Evolutionary conservation across 2,888 invertebrate species (phyloP).

Genomic region (Sacculina carcini): DNA sequence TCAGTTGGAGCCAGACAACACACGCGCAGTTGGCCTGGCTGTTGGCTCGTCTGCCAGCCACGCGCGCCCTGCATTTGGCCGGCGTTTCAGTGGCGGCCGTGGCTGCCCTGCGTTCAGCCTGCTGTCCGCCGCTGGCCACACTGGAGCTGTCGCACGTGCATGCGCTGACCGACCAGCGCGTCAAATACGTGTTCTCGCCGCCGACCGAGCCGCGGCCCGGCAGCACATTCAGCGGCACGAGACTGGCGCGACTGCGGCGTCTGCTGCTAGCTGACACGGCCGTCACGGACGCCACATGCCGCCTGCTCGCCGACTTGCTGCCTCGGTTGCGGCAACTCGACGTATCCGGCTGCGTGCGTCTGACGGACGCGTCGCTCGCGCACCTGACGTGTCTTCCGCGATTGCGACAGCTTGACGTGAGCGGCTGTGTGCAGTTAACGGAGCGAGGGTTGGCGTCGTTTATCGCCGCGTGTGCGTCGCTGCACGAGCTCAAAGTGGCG

Average conservation of each 20-base stretch:
- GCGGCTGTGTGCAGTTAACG: too few relatives aligned
- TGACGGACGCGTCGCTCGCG: constrained; percentile 10
- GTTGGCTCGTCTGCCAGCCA: constrained; percentile 53
- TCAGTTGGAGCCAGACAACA: constrained; percentile 69
- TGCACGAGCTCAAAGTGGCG: too few relatives aligned
- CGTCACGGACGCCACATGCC: constrained; percentile 10
- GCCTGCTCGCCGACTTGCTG: constrained; percentile 9
- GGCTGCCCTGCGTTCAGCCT: constrained; percentile 10
- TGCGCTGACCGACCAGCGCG: constrained; percentile 10
- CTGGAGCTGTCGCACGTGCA: constrained; percentile 11
- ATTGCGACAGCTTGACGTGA: constrained; percentile 8
- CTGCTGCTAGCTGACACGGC: constrained; percentile 10
- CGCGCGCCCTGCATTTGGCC: constrained; percentile 50
- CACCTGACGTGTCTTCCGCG: constrained; percentile 9
- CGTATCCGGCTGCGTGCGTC: constrained; percentile 10
- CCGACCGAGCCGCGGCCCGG: constrained; percentile 13
- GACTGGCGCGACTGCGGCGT: constrained; percentile 10
- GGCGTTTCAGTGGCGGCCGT: constrained; percentile 22
- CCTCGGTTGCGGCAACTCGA: constrained; percentile 9
- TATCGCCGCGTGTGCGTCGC: too few relatives aligned
- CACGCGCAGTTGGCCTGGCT: constrained; percentile 74
- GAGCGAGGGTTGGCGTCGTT: too few relatives aligned
- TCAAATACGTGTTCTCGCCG: constrained; percentile 9
- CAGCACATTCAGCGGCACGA: constrained; percentile 9
- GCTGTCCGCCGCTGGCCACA: constrained; percentile 15